Evolutionary conservation across 2,797 vertebrate genomes (phyloP).

Genomic region (Diceros bicornis): DNA sequence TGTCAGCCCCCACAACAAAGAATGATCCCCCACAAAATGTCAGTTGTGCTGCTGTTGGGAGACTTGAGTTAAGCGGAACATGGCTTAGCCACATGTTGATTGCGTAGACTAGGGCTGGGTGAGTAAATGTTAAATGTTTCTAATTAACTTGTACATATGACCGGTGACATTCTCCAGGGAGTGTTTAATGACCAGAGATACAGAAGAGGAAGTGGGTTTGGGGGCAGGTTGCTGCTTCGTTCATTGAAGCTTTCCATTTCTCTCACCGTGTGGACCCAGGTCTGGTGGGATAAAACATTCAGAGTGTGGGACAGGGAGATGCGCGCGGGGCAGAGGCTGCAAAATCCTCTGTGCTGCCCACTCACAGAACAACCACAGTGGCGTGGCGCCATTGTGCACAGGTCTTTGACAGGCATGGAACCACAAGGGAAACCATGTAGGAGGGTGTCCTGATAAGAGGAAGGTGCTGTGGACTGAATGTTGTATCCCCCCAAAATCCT

Average conservation of each 20-base stretch:
- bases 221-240: background rate
- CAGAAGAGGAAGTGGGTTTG: constrained; percentile 50
- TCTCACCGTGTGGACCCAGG: background rate
- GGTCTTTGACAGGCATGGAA: background rate
- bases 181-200: background rate
- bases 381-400: rapidly evolving
- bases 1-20: background rate
- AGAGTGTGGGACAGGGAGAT: background rate
- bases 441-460: background rate
- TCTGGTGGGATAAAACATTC: background rate
- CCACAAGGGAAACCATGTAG: background rate
- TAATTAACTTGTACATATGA: background rate
- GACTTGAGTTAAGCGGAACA: background rate
- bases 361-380: rapidly evolving
- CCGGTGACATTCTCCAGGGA: background rate
- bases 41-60: background rate
- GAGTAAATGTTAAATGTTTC: background rate
- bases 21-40: background rate
- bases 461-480: background rate
- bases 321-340: background rate
- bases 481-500: background rate
- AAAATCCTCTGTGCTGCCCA: background rate
- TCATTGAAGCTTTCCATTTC: background rate
- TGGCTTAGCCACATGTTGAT: background rate
- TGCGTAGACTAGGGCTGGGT: background rate